Percentiles rank a stretch among this genome's conserved stretches.
Conservation (phyloP, 2,888 invertebrate species). For the Eurytoma californica region DNA sequence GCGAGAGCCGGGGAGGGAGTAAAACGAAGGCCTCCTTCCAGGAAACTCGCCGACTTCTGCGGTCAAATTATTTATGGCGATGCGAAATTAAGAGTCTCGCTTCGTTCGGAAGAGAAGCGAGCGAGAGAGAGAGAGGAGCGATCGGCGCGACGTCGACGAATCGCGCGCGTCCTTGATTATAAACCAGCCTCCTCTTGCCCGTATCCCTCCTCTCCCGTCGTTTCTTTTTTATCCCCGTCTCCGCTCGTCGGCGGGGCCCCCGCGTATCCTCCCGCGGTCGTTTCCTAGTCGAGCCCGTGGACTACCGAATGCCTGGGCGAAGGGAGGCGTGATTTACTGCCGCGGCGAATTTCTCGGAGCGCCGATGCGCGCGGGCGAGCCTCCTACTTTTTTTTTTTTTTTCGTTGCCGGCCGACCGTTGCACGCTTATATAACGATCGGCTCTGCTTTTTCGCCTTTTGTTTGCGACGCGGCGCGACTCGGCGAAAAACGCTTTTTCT, state of each 20-base stretch:
- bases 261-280: no score
- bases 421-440: background rate
- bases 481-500: no score
- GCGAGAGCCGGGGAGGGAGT: background rate
- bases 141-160: conserved; percentile 51
- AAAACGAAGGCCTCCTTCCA: conserved; percentile 64
- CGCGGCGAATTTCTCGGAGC: conserved; percentile 16
- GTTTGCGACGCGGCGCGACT: no score
- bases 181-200: conserved; percentile 51
- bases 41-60: conserved; percentile 68
- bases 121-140: conserved; percentile 23
- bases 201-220: conserved; percentile 55
- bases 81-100: conserved; percentile 74
- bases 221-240: conserved; percentile 18
- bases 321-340: conserved; percentile 46
- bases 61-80: conserved; percentile 75
- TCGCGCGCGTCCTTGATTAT: conserved; percentile 51
- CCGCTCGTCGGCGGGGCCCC: no score
- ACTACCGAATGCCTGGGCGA: conserved; percentile 30
- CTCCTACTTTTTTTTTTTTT: background rate
- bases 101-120: conserved; percentile 54
- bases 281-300: background rate
- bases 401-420: background rate
- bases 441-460: background rate
- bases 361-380: background rate